Evolutionary conservation across 1,140 invertebrate genomes (phyloP).

Genomic region (Phenacoccus solenopsis): DNA sequence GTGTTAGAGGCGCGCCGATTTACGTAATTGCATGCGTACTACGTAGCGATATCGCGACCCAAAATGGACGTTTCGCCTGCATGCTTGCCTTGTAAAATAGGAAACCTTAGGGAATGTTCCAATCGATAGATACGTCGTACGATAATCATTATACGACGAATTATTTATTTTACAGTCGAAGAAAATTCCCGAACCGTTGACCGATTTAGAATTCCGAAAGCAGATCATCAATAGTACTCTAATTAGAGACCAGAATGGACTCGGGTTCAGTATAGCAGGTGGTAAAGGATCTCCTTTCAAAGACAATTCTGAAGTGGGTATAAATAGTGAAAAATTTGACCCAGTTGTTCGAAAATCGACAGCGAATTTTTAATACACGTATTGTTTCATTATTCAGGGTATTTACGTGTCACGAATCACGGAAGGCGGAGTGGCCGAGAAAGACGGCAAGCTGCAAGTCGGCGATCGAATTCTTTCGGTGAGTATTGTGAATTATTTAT

Average conservation of each 20-base stretch:
- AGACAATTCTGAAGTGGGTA: conserved; percentile 41
- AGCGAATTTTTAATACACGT: conserved; percentile 32
- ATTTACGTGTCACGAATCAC: conserved; percentile 89
- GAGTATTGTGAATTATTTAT: conserved; percentile 35
- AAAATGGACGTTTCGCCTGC: no score
- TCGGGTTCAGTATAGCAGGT: conserved; percentile 91
- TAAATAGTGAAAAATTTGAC: neutral
- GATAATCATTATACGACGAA: neutral
- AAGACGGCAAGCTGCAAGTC: conserved; percentile 81
- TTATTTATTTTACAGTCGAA: conserved; percentile 28
- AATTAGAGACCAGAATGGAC: conserved; percentile 73
- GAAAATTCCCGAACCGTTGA: conserved; percentile 36
- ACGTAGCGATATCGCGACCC: no score
- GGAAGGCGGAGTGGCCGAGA: conserved; percentile 79
- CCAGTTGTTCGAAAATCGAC: conserved; percentile 6
- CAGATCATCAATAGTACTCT: conserved; percentile 75
- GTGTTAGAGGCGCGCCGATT: no score
- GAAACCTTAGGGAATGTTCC: no score
- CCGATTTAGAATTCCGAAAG: conserved; percentile 34
- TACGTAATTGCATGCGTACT: no score
- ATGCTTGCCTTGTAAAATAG: no score
- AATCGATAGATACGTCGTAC: no score
- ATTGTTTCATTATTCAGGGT: conserved; percentile 44
- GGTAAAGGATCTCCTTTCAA: conserved; percentile 78
- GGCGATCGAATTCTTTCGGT: conserved; percentile 88